phyloP scores from a whole-genome alignment of 2,113 vertebrate species.

The Menidia beryllina region DNA sequence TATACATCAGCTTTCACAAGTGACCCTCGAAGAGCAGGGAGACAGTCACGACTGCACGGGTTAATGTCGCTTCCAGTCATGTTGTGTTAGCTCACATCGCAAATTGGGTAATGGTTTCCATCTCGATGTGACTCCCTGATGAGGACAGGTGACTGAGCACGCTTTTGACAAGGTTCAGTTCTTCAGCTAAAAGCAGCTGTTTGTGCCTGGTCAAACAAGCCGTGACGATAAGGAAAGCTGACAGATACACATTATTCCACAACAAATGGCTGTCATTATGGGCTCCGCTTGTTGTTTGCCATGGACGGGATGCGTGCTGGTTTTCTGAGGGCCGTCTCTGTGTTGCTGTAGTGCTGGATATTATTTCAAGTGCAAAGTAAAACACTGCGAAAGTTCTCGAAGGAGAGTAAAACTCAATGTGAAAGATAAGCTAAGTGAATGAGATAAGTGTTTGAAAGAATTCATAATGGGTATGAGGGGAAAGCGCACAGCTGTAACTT shows the following conservation, averaged over 20 bases:
- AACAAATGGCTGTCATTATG: slow-evolving; percentile 30
- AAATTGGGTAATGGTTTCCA: slow-evolving; percentile 27
- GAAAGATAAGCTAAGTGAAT: slow-evolving; percentile 8
- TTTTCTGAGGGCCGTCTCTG: neutral
- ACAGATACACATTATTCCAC: slow-evolving; percentile 47
- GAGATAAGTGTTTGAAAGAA: slow-evolving; percentile 1
- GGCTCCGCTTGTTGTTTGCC: slow-evolving; percentile 20
- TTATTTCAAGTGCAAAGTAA: slow-evolving; percentile 12
- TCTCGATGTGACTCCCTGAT: slow-evolving; percentile 54
- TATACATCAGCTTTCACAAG: neutral
- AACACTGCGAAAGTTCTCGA: neutral
- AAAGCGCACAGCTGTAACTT: slow-evolving; percentile 5
- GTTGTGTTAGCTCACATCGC: slow-evolving; percentile 37
- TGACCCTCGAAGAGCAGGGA: neutral
- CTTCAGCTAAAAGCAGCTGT: slow-evolving; percentile 47
- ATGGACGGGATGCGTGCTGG: neutral
- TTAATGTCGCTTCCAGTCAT: slow-evolving; percentile 24
- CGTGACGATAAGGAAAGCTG: slow-evolving; percentile 56
- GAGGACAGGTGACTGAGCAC: slow-evolving; percentile 55
- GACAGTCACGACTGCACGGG: slow-evolving; percentile 1
- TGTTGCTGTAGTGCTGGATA: neutral
- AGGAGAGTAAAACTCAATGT: slow-evolving; percentile 1
- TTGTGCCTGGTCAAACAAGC: slow-evolving; percentile 64
- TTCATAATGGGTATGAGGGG: neutral
- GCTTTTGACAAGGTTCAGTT: slow-evolving; percentile 50